Conservation (phyloP, 2,888 invertebrate species). For the Agrotis segetum region DNA sequence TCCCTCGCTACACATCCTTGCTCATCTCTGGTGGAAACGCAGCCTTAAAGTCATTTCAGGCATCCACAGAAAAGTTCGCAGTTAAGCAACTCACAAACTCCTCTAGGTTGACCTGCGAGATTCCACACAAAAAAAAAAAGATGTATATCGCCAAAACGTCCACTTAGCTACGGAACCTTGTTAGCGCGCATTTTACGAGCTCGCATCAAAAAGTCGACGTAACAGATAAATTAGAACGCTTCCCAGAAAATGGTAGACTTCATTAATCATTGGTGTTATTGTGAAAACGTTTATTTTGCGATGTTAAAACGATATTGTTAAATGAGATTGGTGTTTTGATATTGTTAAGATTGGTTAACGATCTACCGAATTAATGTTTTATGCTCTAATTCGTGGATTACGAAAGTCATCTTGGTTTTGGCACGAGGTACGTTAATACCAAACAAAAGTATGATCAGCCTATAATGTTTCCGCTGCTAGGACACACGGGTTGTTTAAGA, state of each 20-base stretch:
- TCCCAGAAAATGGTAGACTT: constrained; percentile 48
- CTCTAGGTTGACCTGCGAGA: too few relatives aligned
- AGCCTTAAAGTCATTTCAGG: too few relatives aligned
- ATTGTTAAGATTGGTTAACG: constrained; percentile 5
- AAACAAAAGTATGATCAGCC: neutral
- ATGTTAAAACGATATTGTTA: constrained; percentile 33
- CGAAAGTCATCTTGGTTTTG: neutral
- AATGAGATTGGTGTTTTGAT: neutral
- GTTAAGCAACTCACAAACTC: too few relatives aligned
- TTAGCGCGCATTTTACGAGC: constrained; percentile 47
- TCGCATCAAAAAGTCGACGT: constrained; percentile 65
- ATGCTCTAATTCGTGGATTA: neutral
- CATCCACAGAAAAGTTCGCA: too few relatives aligned
- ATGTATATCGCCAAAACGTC: constrained; percentile 23
- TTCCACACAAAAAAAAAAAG: too few relatives aligned
- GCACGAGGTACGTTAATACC: neutral
- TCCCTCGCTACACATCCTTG: too few relatives aligned
- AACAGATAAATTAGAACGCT: constrained; percentile 67
- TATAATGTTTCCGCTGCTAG: neutral
- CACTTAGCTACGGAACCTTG: constrained; percentile 41
- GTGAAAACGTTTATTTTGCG: constrained; percentile 44
- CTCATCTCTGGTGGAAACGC: too few relatives aligned
- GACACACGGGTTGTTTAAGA: neutral
- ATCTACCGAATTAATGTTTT: constrained; percentile 13
- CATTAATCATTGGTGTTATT: constrained; percentile 68